Conservation (phyloP, 2,888 invertebrate species). For the Gonocerus acuteangulatus region DNA sequence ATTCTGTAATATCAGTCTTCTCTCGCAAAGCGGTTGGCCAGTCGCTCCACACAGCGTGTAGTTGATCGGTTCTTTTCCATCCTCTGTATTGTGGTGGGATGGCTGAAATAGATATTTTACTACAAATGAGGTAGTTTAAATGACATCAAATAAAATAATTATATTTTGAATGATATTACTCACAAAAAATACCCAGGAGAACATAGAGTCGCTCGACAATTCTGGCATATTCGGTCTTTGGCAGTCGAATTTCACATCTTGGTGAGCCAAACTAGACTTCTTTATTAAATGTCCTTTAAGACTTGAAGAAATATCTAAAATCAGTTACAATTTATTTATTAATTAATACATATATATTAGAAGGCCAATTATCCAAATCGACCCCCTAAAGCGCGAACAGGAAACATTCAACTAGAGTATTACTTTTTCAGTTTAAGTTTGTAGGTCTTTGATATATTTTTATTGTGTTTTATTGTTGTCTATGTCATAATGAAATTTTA, state of each 20-base stretch:
- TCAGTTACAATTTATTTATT: neutral
- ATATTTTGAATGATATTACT: too few species aligned
- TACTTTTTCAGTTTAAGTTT: too few species aligned
- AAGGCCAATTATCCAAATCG: too few species aligned
- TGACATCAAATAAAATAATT: neutral
- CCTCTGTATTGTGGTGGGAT: neutral
- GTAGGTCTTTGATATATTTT: too few species aligned
- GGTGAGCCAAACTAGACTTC: neutral
- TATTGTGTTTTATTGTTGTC: too few species aligned
- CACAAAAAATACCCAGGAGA: conserved; percentile 18
- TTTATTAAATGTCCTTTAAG: neutral
- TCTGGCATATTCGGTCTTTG: neutral
- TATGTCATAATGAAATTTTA: too few species aligned
- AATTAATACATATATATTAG: too few species aligned
- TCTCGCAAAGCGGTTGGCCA: conserved; percentile 1
- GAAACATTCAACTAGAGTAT: too few species aligned
- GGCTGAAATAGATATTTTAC: neutral
- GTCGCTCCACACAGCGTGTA: conserved; percentile 5
- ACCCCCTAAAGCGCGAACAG: too few species aligned
- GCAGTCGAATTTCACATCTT: conserved; percentile 21
- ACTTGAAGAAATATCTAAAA: neutral
- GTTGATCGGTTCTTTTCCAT: neutral
- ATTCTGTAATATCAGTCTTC: conserved; percentile 6
- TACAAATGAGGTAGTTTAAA: neutral
- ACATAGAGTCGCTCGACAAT: neutral